Evolutionary conservation across 2,888 invertebrate species (phyloP), one percentile per base, ranked within the genome.

Genomic region (Polydrusus tereticollis): DNA sequence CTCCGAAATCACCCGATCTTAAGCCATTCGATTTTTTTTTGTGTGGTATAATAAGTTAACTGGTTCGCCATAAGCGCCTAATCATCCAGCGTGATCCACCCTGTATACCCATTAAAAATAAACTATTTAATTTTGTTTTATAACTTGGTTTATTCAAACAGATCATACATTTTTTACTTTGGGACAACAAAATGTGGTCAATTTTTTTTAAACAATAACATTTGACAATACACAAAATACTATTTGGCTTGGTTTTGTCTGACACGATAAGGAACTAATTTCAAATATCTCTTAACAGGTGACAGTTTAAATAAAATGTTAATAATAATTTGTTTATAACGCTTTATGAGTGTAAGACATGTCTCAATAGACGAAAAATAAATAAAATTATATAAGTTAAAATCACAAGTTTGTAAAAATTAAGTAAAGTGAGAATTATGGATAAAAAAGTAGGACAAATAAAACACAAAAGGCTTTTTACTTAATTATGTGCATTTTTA

Each of bases 291-390:
- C n/a, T n/a, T 14, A 50, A 14, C 23, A 26, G 26, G 26, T n/a
- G n/a, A 20, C 10, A 45, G 18, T 45, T 45, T 20, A 10, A 20
- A 45, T 7, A 45, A 10, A 45, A 10, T 45, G 8, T 45, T 16
- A 20, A 18, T 2, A 10, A 10, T 36, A 36, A 10, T 36, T 12
- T 10, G n/a, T 14, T 26, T 50, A 26, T 26, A 14, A n/a, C n/a
- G n/a, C n/a, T n/a, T n/a, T n/a, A n/a, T n/a, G n/a, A n/a, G n/a
- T n/a, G n/a, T n/a, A n/a, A n/a, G n/a, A n/a, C n/a, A n/a, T n/a
- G n/a, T n/a, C n/a, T n/a, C n/a, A n/a, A n/a, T n/a, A 14, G 14
- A 50, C 50, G 26, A 50, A 50, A 50, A 50, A 50, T 50, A 50
- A 50, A 50, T 50, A 26, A 26, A 50, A 21, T 21, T 18, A 47